These are phyloP conservation scores for Acronicta leporina DNA, from an alignment of 2,888 invertebrate species.

Conservation along the genomic window DNA sequence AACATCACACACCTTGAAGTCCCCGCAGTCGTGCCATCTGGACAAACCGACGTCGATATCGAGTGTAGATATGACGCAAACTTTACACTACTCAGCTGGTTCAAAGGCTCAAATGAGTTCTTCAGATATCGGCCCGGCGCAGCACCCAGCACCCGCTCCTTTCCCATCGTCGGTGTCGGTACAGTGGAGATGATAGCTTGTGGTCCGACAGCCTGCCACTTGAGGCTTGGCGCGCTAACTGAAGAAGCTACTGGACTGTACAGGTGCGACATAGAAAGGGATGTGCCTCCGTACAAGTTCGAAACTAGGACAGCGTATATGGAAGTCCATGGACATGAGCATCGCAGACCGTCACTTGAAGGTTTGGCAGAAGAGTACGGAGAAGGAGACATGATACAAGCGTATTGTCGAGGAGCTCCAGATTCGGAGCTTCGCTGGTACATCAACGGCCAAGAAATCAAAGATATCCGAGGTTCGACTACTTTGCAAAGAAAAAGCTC, in stretches of 20 bases:
- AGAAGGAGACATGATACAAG: constrained; percentile 76
- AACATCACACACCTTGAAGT: constrained; percentile 79
- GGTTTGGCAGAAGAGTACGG: constrained; percentile 75
- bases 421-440: constrained; percentile 81
- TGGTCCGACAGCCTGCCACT: constrained; percentile 76
- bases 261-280: constrained; percentile 81
- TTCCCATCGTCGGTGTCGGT: constrained; percentile 77
- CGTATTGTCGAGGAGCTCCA: constrained; percentile 75
- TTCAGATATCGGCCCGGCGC: constrained; percentile 80
- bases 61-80: constrained; percentile 84
- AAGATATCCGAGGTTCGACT: constrained; percentile 69
- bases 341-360: constrained; percentile 74
- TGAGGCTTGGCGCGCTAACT: constrained; percentile 75
- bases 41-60: constrained; percentile 75
- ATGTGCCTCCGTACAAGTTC: constrained; percentile 77
- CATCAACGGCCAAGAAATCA: constrained; percentile 75
- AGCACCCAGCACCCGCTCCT: constrained; percentile 78
- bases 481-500: constrained; percentile 69
- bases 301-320: constrained; percentile 75
- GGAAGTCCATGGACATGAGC: constrained; percentile 75
- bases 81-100: constrained; percentile 83
- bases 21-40: constrained; percentile 71
- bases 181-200: constrained; percentile 76
- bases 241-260: constrained; percentile 81
- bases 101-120: constrained; percentile 81